Conservation (phyloP, 2,797 vertebrate species). For the Podarcis lilfordi region DNA sequence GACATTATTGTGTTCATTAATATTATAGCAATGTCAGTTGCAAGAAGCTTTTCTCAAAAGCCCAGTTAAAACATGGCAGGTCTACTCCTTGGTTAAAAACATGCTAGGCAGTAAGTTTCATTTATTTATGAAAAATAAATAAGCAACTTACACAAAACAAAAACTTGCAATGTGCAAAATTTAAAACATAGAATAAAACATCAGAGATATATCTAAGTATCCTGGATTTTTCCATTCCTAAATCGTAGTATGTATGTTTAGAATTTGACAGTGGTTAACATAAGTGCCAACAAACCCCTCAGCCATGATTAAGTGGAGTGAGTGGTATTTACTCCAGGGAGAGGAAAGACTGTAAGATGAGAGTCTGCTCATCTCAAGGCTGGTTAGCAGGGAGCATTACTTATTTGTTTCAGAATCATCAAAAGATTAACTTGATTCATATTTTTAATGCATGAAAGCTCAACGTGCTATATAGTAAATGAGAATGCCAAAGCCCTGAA, state of each 20-base stretch:
- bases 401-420: neutral
- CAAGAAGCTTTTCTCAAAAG: neutral
- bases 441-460: neutral
- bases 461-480: neutral
- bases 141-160: no score
- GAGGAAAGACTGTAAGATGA: neutral
- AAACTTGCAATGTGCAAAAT: no score
- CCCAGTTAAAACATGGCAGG: neutral
- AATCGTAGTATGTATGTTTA: neutral
- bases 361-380: neutral
- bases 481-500: neutral
- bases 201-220: neutral
- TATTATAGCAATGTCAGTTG: neutral
- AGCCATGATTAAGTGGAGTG: neutral
- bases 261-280: neutral
- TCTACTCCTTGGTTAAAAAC: neutral
- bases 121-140: neutral
- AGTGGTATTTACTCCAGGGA: neutral
- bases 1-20: neutral
- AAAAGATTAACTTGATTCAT: neutral
- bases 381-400: neutral
- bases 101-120: neutral
- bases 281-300: neutral
- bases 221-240: neutral
- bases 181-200: no score